These are phyloP conservation scores for Lepidurus packardi DNA, from an alignment of 1,140 invertebrate genomes.

Conservation along the genomic window DNA sequence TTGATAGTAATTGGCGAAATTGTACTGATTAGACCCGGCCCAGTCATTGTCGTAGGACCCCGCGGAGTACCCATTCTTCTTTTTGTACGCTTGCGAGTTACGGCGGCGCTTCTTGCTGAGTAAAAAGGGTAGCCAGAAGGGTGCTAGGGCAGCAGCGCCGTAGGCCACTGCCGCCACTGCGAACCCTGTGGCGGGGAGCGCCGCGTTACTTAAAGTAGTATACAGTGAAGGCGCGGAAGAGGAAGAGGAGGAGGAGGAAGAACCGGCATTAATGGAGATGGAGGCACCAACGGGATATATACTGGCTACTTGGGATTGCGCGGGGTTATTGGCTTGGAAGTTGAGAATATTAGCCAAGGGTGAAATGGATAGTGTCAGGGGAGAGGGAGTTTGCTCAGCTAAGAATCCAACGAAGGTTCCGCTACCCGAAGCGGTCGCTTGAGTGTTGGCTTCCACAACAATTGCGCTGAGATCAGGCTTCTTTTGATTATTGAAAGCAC, in stretches of 20 bases:
- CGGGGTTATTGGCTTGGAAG: neutral
- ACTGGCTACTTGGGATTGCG: neutral
- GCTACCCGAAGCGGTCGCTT: neutral
- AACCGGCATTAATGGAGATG: neutral
- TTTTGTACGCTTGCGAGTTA: neutral
- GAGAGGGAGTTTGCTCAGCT: neutral
- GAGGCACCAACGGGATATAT: neutral
- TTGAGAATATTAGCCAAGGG: neutral
- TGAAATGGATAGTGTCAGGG: neutral
- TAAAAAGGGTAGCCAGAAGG: constrained; percentile 26
- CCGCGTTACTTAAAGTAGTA: neutral
- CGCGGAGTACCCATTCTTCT: neutral
- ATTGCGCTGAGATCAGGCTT: neutral
- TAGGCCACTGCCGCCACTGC: constrained; percentile 23
- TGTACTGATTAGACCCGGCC: neutral
- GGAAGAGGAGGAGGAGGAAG: neutral
- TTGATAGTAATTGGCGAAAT: neutral
- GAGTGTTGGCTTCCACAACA: neutral
- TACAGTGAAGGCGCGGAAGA: neutral
- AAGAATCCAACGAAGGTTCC: neutral
- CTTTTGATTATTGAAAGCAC: neutral
- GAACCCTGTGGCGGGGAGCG: neutral
- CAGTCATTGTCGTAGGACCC: neutral
- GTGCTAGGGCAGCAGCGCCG: constrained; percentile 25
- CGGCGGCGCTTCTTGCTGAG: constrained; percentile 18